A percentile compares a stretch with the other conserved stretches of the same genome.
Evolutionary conservation across 2,113 vertebrate genomes (phyloP).

Genomic region (Mobula hypostoma): DNA sequence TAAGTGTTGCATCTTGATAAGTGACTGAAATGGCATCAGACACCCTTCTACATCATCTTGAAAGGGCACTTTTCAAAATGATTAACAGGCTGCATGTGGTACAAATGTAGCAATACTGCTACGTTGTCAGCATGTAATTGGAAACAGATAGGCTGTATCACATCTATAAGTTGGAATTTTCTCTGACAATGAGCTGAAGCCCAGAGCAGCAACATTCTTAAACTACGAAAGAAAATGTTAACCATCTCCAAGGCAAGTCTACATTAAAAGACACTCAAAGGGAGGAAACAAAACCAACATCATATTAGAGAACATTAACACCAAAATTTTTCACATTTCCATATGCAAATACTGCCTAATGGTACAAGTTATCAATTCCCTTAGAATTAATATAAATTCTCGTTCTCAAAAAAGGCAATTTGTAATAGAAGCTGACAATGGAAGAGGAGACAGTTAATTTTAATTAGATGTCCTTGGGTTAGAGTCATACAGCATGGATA

Average conservation of each 20-base stretch:
- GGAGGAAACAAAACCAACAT: neutral
- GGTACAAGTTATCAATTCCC: neutral
- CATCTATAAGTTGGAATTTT: neutral
- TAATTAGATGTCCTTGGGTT: neutral
- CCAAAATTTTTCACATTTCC: neutral
- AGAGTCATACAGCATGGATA: neutral
- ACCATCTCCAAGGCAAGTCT: neutral
- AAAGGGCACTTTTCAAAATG: neutral
- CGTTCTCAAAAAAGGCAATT: neutral
- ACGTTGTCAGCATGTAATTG: neutral
- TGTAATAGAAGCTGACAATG: neutral
- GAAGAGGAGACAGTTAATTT: neutral
- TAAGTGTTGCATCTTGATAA: neutral
- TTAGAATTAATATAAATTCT: neutral
- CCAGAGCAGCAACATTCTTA: neutral
- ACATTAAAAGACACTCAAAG: neutral
- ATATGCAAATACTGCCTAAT: neutral
- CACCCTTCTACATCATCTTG: neutral
- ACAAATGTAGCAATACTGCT: neutral
- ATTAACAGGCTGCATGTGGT: neutral
- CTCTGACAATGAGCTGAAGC: too few relatives aligned
- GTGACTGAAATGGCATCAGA: conserved; percentile 9
- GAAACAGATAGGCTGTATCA: neutral
- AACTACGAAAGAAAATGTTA: neutral
- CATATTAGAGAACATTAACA: neutral